These are phyloP conservation scores for Drosophila grimshawi DNA, from an alignment of 1,140 invertebrate genomes.

Conservation along the genomic window DNA sequence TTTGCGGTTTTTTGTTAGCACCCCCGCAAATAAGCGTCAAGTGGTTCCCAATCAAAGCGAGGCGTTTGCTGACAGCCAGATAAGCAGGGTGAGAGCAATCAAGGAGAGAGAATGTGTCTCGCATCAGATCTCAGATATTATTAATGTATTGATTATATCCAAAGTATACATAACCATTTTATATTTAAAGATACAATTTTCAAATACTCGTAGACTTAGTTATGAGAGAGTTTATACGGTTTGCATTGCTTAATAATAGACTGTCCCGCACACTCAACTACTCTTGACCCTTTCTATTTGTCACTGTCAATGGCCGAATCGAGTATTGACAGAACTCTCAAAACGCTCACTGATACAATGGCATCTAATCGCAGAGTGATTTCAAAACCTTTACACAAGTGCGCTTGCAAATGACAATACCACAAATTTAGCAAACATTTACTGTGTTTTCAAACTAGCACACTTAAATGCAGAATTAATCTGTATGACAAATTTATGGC, in stretches of 20 bases:
- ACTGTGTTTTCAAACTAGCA: not conserved
- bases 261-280: not conserved
- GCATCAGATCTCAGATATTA: not conserved
- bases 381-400: conserved; percentile 53
- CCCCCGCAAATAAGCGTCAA: conserved; percentile 60
- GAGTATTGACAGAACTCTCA: conserved; percentile 17
- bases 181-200: no score
- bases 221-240: no score
- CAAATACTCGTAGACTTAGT: no score
- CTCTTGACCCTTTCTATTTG: not conserved
- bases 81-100: no score
- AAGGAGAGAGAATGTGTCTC: conserved; percentile 1
- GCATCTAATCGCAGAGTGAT: conserved; percentile 55
- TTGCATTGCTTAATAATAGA: not conserved
- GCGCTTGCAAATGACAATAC: conserved; percentile 59
- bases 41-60: conserved; percentile 78
- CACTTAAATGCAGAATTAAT: no score
- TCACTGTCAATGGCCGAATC: not conserved
- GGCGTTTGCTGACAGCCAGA: conserved; percentile 38
- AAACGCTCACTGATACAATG: conserved; percentile 18
- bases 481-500: no score
- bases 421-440: conserved; percentile 3
- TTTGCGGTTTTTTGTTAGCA: conserved; percentile 74
- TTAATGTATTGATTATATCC: not conserved
- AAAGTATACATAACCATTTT: no score